Percentiles rank a stretch among this genome's conserved stretches.
These are phyloP conservation scores for Smutsia gigantea DNA, from an alignment of 2,797 vertebrate genomes.

Conservation along the genomic window DNA sequence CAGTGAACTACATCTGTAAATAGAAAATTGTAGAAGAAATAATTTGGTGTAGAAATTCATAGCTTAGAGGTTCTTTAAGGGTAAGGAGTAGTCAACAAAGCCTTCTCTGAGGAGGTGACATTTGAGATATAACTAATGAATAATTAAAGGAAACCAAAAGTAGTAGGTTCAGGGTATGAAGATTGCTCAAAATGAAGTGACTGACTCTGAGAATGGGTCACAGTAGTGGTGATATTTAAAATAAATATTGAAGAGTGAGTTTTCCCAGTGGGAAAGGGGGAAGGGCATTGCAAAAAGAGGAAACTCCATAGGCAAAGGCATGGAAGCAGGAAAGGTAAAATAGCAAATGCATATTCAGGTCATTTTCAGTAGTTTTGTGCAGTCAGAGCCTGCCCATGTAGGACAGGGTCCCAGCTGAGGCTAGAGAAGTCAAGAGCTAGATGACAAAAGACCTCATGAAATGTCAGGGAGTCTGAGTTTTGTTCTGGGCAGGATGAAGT, in stretches of 20 bases:
- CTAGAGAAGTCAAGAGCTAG: neutral
- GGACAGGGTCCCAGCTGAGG: neutral
- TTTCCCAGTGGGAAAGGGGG: neutral
- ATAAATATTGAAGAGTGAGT: conserved; percentile 23
- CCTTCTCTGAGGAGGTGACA: neutral
- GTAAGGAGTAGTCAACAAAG: neutral
- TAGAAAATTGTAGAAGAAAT: neutral
- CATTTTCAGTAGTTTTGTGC: neutral
- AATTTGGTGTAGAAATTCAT: neutral
- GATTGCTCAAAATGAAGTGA: neutral
- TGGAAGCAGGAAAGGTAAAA: neutral
- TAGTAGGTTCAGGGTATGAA: neutral
- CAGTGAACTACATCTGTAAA: neutral
- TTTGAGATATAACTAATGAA: neutral
- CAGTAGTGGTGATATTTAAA: neutral
- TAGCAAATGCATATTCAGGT: neutral
- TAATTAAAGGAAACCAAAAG: neutral
- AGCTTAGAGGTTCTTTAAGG: neutral
- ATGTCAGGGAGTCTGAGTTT: neutral
- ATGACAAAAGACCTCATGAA: neutral
- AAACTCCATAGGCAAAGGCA: neutral
- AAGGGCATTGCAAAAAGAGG: neutral
- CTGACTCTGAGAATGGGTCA: neutral
- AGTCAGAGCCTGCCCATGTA: neutral
- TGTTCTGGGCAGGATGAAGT: neutral